Evolutionary conservation across 2,797 vertebrate genomes (phyloP).

Genomic region (Meda fulgida): DNA sequence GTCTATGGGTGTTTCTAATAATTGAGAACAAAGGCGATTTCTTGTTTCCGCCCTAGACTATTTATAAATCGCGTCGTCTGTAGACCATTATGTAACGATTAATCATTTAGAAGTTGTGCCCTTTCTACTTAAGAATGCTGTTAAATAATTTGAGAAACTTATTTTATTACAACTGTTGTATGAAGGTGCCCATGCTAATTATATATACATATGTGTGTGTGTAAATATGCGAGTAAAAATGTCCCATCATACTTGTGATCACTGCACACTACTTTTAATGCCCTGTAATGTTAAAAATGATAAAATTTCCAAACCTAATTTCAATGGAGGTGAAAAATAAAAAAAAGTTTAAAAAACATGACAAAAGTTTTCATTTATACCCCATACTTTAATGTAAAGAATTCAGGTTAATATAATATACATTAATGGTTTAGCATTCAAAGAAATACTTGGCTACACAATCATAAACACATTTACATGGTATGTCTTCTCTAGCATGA

Average conservation of each 20-base stretch:
- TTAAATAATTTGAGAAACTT: neutral
- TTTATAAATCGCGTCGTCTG: neutral
- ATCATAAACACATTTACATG: slow-evolving; percentile 63
- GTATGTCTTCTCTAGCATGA: slow-evolving; percentile 70
- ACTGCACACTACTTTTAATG: neutral
- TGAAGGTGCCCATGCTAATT: neutral
- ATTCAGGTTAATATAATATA: slow-evolving; percentile 75
- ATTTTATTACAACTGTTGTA: neutral
- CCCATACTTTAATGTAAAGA: slow-evolving; percentile 76
- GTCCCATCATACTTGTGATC: neutral
- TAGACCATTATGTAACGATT: neutral
- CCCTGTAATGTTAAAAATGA: neutral
- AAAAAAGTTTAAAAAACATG: neutral
- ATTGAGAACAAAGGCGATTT: neutral
- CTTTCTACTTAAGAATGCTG: neutral
- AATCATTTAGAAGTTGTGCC: neutral
- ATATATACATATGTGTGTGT: neutral
- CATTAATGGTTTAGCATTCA: slow-evolving; percentile 77
- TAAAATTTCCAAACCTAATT: neutral
- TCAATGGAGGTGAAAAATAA: neutral
- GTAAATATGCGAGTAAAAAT: neutral
- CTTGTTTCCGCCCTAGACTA: neutral
- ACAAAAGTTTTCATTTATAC: slow-evolving; percentile 52
- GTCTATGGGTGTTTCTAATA: too few relatives aligned
- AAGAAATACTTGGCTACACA: slow-evolving; percentile 77